Evolutionary conservation across 2,113 vertebrate genomes (phyloP).

Genomic region (Okapia johnstoni): DNA sequence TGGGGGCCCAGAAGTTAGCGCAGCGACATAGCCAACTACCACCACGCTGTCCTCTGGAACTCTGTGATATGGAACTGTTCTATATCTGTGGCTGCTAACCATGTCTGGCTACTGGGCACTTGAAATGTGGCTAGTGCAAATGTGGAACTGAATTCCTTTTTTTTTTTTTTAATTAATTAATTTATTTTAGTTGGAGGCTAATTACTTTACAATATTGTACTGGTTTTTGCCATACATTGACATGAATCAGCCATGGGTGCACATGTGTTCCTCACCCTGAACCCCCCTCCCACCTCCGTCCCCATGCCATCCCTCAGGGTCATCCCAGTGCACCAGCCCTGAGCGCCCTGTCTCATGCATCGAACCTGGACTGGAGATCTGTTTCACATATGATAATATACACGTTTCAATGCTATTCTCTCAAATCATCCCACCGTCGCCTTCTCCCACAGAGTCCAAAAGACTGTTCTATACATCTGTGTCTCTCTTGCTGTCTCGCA

Average conservation of each 20-base stretch:
- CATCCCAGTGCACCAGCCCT: neutral
- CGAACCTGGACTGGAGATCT: neutral
- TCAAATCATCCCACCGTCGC: neutral
- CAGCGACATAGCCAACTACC: fast-evolving
- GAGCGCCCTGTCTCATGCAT: neutral
- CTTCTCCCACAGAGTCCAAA: neutral
- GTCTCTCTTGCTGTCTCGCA: neutral
- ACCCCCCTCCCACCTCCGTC: neutral
- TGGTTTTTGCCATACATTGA: neutral
- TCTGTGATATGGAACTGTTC: neutral
- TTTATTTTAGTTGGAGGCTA: neutral
- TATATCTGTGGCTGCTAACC: neutral
- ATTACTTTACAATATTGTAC: neutral
- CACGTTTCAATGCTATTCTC: neutral
- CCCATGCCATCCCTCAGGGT: neutral
- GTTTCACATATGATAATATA: neutral
- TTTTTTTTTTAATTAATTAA: neutral
- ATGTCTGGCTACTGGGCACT: fast-evolving
- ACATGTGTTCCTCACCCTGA: neutral
- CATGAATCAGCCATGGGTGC: neutral
- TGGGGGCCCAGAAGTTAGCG: neutral
- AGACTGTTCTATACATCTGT: neutral
- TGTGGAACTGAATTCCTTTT: neutral
- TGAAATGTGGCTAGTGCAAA: neutral
- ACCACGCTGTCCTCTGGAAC: fast-evolving